phyloP scores from a whole-genome alignment of 92 coral and sea anemone species.

The Porites divaricata region DNA sequence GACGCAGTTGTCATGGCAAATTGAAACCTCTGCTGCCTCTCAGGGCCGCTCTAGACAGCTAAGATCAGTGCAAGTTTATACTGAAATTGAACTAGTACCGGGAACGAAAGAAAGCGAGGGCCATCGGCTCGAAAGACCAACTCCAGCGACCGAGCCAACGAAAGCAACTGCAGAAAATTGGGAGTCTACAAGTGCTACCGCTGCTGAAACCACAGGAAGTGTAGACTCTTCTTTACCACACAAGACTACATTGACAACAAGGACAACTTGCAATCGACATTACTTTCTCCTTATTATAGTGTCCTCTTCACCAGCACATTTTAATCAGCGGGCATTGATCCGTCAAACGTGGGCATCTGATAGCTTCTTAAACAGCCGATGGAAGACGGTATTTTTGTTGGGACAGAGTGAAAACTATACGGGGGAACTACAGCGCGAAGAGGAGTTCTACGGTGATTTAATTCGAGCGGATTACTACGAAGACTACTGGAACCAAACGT shows the following conservation, averaged over 20 bases:
- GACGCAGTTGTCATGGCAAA: slow-evolving; percentile 4
- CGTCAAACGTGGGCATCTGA: slow-evolving; percentile 40
- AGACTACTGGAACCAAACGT: slow-evolving; percentile 35
- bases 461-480: slow-evolving; percentile 32
- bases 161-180: not conserved
- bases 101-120: not conserved
- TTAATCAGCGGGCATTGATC: slow-evolving; percentile 15
- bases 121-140: not conserved
- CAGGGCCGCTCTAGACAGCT: slow-evolving; percentile 20
- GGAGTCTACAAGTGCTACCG: not conserved
- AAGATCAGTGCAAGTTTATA: slow-evolving; percentile 21
- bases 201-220: not conserved
- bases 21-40: slow-evolving; percentile 3
- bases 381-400: slow-evolving; percentile 38
- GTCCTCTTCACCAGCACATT: slow-evolving; percentile 28
- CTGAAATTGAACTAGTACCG: slow-evolving; percentile 3
- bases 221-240: not conserved
- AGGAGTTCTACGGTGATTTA: slow-evolving; percentile 23
- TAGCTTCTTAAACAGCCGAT: slow-evolving; percentile 25
- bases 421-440: slow-evolving; percentile 22
- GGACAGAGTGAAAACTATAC: slow-evolving; percentile 19
- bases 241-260: slow-evolving; percentile 20
- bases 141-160: not conserved
- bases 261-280: slow-evolving; percentile 4
- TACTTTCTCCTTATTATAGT: slow-evolving; percentile 39